Percentiles rank a stretch among this genome's conserved stretches.
phyloP scores from a whole-genome alignment of 2,888 invertebrate species.

The Drosophila fulvimacula region DNA sequence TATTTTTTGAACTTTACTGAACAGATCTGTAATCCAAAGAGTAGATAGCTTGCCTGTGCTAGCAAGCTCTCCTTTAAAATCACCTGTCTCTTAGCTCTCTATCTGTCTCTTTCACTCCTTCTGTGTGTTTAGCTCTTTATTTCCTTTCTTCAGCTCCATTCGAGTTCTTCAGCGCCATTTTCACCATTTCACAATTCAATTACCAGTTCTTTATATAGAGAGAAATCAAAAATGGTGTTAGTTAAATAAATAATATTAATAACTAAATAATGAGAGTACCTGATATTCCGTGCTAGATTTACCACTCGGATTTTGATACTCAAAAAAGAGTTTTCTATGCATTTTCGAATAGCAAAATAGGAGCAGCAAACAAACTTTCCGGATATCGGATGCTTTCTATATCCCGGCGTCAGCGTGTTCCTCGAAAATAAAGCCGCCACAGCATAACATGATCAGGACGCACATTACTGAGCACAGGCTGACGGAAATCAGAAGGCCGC shows the following conservation, averaged over 20 bases:
- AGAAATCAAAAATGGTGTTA: too few species aligned
- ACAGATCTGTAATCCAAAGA: background rate
- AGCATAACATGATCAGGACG: background rate
- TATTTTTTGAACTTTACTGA: background rate
- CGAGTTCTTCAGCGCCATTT: too few species aligned
- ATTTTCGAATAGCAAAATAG: background rate
- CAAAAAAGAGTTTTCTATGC: background rate
- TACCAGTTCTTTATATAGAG: too few species aligned
- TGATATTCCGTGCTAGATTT: background rate
- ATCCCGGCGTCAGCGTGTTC: accelerated
- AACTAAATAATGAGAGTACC: too few species aligned
- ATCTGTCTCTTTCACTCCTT: background rate
- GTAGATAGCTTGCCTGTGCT: background rate
- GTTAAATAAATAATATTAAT: too few species aligned
- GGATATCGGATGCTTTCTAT: background rate
- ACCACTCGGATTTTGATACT: background rate
- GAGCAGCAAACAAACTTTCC: background rate
- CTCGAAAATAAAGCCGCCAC: background rate
- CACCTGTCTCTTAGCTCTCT: too few species aligned
- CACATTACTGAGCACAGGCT: background rate
- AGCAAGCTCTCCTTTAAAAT: background rate
- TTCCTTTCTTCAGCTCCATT: background rate
- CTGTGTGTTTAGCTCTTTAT: too few species aligned
- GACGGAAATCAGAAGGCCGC: background rate
- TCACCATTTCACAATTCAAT: too few species aligned